Conservation (phyloP, 2,113 vertebrate genomes). For the Melanostigma gelatinosum region DNA sequence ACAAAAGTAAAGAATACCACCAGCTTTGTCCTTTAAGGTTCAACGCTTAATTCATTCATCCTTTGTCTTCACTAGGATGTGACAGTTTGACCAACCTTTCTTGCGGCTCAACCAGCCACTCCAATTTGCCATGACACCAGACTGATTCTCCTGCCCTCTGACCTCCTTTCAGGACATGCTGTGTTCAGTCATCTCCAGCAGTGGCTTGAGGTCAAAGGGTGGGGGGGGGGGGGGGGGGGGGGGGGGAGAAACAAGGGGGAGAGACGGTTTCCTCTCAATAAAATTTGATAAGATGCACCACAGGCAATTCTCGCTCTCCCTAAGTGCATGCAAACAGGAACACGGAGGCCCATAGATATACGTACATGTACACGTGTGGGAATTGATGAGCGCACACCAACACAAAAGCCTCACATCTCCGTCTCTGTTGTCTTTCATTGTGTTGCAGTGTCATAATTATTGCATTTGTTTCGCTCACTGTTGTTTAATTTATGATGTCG, state of each 20-base stretch:
- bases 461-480: conserved; percentile 64
- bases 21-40: background rate
- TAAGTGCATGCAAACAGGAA: conserved; percentile 58
- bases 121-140: conserved; percentile 79
- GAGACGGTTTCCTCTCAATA: conserved; percentile 55
- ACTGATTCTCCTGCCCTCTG: conserved; percentile 79
- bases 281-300: conserved; percentile 70
- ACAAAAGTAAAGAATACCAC: background rate
- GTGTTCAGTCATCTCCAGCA: conserved; percentile 74
- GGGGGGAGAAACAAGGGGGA: conserved; percentile 12
- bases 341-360: conserved; percentile 48
- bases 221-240: conserved; percentile 3
- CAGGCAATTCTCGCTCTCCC: conserved; percentile 42
- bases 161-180: conserved; percentile 74
- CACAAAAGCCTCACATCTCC: conserved; percentile 41
- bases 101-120: conserved; percentile 13
- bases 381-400: conserved; percentile 38
- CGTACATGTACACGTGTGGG: conserved; percentile 22
- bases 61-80: conserved; percentile 3
- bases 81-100: conserved; percentile 33
- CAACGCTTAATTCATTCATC: background rate
- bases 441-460: conserved; percentile 65
- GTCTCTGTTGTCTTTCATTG: conserved; percentile 44
- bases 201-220: conserved; percentile 69
- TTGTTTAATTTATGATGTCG: conserved; percentile 70